Base-by-base conservation (phyloP, 1,140 invertebrate genomes). In the Drosophila orena region DNA sequence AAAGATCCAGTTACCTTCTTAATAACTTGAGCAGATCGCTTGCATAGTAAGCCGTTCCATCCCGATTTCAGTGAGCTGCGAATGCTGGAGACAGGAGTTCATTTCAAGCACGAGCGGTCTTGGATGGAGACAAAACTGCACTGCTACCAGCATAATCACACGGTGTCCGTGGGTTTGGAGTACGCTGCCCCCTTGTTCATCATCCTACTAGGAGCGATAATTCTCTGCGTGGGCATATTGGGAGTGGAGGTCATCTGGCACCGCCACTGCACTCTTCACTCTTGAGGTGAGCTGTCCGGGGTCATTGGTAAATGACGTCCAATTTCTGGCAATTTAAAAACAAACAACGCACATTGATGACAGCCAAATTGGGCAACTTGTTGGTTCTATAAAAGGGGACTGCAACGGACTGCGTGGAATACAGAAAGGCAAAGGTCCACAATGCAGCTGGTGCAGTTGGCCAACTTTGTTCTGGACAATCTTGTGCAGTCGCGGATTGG, bases 391-490 rank as follows among this genome's bases (percentile, higher is more conserved):
- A 83, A 76, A 81, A 86, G 47, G 46, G 12, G 27, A 1, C 15
- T 15, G 5, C 7, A 1, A 1, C 4, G 24, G 4, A 0, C 24
- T 24, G 5, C 3, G 3, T n/a, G 11, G 43, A 46, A 27, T 46
- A 17, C n/a, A 20, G n/a, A 42, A 61, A 68, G 20, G 35, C 47
- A 15, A 46, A 43, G 80, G 72, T 61, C 49, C 60, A 78, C 69
- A 83, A 78, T 85, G 86, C 66, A 83, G 65, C 20, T 79, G 44
- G 34, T 81, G 12, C 70, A 71, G 46, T 75, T 92, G 59, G 77
- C 77, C 22, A 89, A 90, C 72, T 90, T 92, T 34, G 52, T 92
- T 46, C 15, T 92, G 50, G 52, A 83, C 38, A 79, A 91, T 75
- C 77, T 92, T 44, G 47, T 77, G 14, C 64, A 86, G 44, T 55